These are phyloP conservation scores for Diadromus collaris DNA, from an alignment of 2,888 invertebrate genomes.

Conservation along the genomic window DNA sequence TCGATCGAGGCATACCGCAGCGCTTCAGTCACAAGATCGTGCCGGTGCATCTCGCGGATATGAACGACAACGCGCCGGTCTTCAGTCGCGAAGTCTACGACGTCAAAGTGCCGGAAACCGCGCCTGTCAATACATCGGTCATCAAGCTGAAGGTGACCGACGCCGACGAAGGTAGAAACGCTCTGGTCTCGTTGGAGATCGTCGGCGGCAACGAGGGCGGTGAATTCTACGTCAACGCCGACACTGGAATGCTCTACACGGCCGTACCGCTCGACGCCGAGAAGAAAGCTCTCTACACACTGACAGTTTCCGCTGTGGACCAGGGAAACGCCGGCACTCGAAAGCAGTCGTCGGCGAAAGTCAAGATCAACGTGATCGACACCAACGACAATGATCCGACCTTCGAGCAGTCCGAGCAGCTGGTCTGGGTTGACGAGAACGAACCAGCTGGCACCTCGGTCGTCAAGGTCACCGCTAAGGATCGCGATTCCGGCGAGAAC, in stretches of 20 bases:
- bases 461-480: constrained; percentile 91
- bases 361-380: constrained; percentile 93
- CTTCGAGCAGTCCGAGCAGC: constrained; percentile 87
- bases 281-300: constrained; percentile 89
- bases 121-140: constrained; percentile 93
- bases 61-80: constrained; percentile 93
- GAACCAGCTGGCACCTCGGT: constrained; percentile 93
- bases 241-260: constrained; percentile 94
- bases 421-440: constrained; percentile 92
- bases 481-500: constrained; percentile 96
- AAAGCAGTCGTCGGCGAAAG: constrained; percentile 94
- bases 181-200: constrained; percentile 92
- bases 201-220: constrained; percentile 95
- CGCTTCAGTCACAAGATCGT: constrained; percentile 90
- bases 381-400: constrained; percentile 97
- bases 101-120: constrained; percentile 92
- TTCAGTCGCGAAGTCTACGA: constrained; percentile 94
- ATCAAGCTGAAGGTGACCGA: constrained; percentile 93
- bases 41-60: constrained; percentile 90
- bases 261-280: constrained; percentile 92
- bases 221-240: constrained; percentile 92
- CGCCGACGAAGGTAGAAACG: constrained; percentile 91
- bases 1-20: constrained; percentile 91
- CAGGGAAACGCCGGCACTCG: constrained; percentile 91
- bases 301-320: constrained; percentile 95